Percentiles rank a stretch among this genome's conserved stretches.
Evolutionary conservation across 2,113 vertebrate genomes (phyloP).

Genomic region (Triplophysa tibetana): DNA sequence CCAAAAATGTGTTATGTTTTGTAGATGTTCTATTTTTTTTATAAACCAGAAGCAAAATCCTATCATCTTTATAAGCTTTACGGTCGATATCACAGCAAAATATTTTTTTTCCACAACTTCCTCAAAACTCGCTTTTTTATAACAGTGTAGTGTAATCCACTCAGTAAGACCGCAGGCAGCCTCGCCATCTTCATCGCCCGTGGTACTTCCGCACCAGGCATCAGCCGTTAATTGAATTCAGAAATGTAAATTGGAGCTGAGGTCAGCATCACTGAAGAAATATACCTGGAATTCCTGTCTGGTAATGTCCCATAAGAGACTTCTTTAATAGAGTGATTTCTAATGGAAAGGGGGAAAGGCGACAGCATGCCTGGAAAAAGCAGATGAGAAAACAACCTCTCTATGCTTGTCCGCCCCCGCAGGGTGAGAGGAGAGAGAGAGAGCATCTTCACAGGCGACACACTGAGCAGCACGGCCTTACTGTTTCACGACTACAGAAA

Average conservation of each 20-base stretch:
- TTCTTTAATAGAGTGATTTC: constrained; percentile 36
- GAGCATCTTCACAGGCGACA: constrained; percentile 16
- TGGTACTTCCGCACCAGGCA: background rate
- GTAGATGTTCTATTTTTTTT: no score
- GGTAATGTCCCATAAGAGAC: constrained; percentile 30
- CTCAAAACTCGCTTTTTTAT: constrained; percentile 3
- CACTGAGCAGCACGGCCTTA: background rate
- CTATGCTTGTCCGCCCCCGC: constrained; percentile 28
- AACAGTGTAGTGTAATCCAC: background rate
- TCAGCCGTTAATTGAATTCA: constrained; percentile 39
- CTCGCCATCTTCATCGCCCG: constrained; percentile 10
- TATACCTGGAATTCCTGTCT: constrained; percentile 29
- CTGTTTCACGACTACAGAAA: constrained; percentile 31
- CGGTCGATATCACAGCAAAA: background rate
- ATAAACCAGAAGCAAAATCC: no score
- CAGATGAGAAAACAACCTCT: background rate
- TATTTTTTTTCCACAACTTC: background rate
- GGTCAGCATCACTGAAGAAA: constrained; percentile 29
- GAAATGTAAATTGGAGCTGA: constrained; percentile 36
- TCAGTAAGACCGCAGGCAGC: background rate
- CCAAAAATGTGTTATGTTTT: no score
- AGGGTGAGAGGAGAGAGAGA: constrained; percentile 21
- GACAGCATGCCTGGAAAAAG: constrained; percentile 15
- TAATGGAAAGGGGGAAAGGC: constrained; percentile 29
- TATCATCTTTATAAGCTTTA: background rate